Base-by-base conservation (phyloP, 2,888 invertebrate genomes). In the Gymnocheta viridis region DNA sequence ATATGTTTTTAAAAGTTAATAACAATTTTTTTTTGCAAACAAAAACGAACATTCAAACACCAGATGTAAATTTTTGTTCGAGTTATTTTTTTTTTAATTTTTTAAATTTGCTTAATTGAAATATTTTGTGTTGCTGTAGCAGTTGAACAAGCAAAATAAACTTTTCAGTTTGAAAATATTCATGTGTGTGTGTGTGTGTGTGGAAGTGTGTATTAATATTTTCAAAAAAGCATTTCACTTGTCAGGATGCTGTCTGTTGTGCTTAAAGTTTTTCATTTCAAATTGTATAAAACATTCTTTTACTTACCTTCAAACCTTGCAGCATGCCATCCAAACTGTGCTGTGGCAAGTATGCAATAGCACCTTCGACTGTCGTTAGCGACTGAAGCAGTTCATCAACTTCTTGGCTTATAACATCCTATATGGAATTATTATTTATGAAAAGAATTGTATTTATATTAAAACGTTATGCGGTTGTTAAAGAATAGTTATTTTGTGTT, bases 311-410 rank as follows among this genome's bases (percentile, higher is more conserved):
- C 54, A 96, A 93, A 87, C 95, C 95, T 67, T 93, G 92, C 86
- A 95, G 93, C 95, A 96, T 96, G 73, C 94, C 93, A 86, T 94
- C 94, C 87, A 96, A 94, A 90, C 94, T 96, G 90, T 94, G 94
- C 86, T 94, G 93, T 19, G 96, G 96, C 87, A 96, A 93, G 89
- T 94, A 94, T 78, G 94, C 93, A 87, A 96, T 94, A 87, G 93
- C 93, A 85, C 93, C 93, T 93, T 96, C 96, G 85, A 95, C 94
- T 87, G 93, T 93, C 87, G 93, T 93, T 87, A 96, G 93, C 88
- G 95, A 94, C 91, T 93, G 93, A 88, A 95, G 94, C 88, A 96
- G 93, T 89, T 93, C 94, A 91, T 95, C 94, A 91, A 96, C 93
- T 92, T 95, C 95, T 93, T 93, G 93, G 92, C 93, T 93, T 90